Evolutionary conservation across 2,888 invertebrate species (phyloP), one percentile per base, ranked within the genome.

Genomic region (Thera obeliscata): DNA sequence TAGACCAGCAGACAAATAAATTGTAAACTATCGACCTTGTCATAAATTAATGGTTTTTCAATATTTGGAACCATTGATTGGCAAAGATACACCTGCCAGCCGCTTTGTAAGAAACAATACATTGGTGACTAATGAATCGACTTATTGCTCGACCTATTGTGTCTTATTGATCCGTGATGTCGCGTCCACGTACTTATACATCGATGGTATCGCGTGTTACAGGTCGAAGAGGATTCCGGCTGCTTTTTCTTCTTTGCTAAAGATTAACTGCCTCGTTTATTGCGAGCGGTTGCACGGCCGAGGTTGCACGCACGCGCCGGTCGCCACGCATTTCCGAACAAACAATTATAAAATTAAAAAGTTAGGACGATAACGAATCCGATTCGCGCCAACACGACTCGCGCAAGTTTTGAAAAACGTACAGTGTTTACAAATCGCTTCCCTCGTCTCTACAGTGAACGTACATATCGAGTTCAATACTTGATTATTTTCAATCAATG

Each of bases 251-350:
- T 82, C 73, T 62, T 68, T 66, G 72, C 64, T 12, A 58, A 69
- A 77, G 76, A 76, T 68, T 64, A 75, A 75, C 71, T 71, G 75
- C 64, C 66, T 66, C 38, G 73, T 76, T 86, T 87, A 89, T 87
- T 89, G 78, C 82, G 82, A 84, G 81, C 80, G 81, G 81, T 77
- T 83, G 84, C 87, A 85, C 80, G 86, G 88, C 64, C 81, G 86
- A 81, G 87, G 79, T 76, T 82, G 81, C 89, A 89, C 88, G 89
- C 82, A 84, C 78, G 80, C 78, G 79, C 74, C 77, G 73, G 73
- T 64, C 79, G 80, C 76, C 71, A 70, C 74, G 76, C 78, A 69
- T 70, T 67, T 72, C 74, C 70, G 61, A 78, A 76, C 79, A 60
- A 57, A 56, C 57, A 58, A 67, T 66, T 70, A 64, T 63, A 68